phyloP scores from a whole-genome alignment of 2,797 vertebrate genomes.

The Avahi laniger region DNA sequence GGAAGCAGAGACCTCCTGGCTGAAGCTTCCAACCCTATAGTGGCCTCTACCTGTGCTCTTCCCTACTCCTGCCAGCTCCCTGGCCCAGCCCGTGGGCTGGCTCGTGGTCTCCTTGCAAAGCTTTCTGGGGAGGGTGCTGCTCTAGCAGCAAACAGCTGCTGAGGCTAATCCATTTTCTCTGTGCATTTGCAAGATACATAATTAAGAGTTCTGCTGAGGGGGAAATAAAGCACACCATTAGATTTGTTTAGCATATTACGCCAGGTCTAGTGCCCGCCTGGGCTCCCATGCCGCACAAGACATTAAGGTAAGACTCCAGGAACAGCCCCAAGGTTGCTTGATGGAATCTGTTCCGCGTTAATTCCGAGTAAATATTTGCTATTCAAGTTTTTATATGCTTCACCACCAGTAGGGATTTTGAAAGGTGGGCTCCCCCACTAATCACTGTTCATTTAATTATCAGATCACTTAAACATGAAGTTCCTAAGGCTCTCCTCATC shows the following conservation, averaged over 20 bases:
- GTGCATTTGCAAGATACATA: slow-evolving; percentile 51
- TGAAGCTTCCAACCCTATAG: background rate
- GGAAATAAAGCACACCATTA: slow-evolving; percentile 61
- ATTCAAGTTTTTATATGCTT: slow-evolving; percentile 24
- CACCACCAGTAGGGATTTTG: slow-evolving; percentile 49
- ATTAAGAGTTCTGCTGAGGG: slow-evolving; percentile 72
- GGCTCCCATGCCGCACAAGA: slow-evolving; percentile 58
- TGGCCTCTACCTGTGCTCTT: background rate
- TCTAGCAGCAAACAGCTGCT: slow-evolving; percentile 66
- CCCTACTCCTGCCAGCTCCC: background rate
- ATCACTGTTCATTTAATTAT: slow-evolving; percentile 60
- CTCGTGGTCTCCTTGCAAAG: background rate
- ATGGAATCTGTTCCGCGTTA: background rate
- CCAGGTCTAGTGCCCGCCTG: slow-evolving; percentile 40
- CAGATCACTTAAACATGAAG: slow-evolving; percentile 13
- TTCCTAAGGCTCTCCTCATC: background rate
- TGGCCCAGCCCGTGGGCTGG: background rate
- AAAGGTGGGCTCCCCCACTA: slow-evolving; percentile 33
- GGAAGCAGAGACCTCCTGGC: background rate
- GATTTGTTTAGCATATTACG: slow-evolving; percentile 60
- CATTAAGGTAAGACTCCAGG: slow-evolving; percentile 41
- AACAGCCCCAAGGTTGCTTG: background rate
- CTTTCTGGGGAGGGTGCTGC: background rate
- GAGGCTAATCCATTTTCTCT: slow-evolving; percentile 72
- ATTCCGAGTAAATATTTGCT: slow-evolving; percentile 61